These are phyloP conservation scores for Myoxocephalus aenaeus DNA, from an alignment of 2,797 vertebrate genomes.

Conservation along the genomic window DNA sequence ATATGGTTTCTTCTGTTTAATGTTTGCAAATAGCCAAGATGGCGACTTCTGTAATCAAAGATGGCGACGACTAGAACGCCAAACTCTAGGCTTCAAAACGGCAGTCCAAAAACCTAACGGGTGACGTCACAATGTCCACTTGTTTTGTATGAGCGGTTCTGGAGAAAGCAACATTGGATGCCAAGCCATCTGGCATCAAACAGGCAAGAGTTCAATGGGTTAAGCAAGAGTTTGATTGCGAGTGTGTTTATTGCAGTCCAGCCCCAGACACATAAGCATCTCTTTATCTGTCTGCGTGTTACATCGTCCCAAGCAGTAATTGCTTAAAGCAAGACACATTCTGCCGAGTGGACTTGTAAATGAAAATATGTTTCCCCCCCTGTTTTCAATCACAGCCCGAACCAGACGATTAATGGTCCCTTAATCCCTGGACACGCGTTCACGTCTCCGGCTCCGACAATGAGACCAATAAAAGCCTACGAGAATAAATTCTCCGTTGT, in stretches of 20 bases:
- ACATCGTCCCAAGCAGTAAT: slow-evolving; percentile 46
- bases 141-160: background rate
- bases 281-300: slow-evolving; percentile 53
- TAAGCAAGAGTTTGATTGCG: slow-evolving; percentile 27
- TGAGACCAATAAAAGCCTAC: slow-evolving; percentile 24
- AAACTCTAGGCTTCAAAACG: too few relatives aligned
- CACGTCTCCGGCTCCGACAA: slow-evolving; percentile 15
- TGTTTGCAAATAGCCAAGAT: too few relatives aligned
- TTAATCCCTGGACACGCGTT: slow-evolving; percentile 34
- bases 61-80: too few relatives aligned
- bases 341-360: slow-evolving; percentile 39
- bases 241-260: slow-evolving; percentile 6
- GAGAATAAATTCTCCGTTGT: slow-evolving; percentile 48
- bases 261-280: slow-evolving; percentile 25
- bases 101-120: too few relatives aligned
- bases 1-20: too few relatives aligned
- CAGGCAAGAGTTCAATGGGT: background rate
- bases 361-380: slow-evolving; percentile 63
- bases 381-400: slow-evolving; percentile 47
- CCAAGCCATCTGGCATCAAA: background rate
- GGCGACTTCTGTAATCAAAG: too few relatives aligned
- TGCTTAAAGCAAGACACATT: slow-evolving; percentile 48
- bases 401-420: slow-evolving; percentile 55
- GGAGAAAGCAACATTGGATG: background rate
- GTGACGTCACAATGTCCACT: too few relatives aligned